These are phyloP conservation scores for Bimastos eiseni DNA, from an alignment of 2,888 invertebrate genomes.

Conservation along the genomic window DNA sequence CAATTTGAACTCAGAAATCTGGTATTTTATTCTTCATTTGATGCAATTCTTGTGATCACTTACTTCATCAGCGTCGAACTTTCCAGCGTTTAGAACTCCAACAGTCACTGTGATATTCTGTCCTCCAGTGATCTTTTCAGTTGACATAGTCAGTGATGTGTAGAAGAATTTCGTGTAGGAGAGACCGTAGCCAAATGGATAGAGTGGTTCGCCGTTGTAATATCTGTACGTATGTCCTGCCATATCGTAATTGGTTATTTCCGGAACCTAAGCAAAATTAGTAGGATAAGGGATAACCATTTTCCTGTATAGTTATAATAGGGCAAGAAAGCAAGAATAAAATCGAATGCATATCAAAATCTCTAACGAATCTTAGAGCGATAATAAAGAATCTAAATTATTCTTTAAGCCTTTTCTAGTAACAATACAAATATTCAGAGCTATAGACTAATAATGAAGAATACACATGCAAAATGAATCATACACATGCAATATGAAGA, in stretches of 20 bases:
- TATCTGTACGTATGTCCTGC: slow-evolving; percentile 56
- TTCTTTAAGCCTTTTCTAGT: no score
- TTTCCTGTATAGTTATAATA: no score
- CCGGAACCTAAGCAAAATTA: slow-evolving; percentile 42
- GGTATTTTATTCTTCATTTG: no score
- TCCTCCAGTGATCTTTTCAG: slow-evolving; percentile 42
- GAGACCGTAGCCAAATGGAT: slow-evolving; percentile 50
- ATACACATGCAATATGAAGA: no score
- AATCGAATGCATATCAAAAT: background rate
- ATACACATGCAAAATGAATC: no score
- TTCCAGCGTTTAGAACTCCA: slow-evolving; percentile 50
- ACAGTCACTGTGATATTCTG: slow-evolving; percentile 46
- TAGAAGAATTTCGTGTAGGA: slow-evolving; percentile 46
- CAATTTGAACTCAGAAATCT: no score
- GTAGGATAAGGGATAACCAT: no score
- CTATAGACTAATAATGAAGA: no score
- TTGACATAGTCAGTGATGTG: slow-evolving; percentile 31
- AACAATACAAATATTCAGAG: no score
- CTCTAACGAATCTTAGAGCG: no score
- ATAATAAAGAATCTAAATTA: no score
- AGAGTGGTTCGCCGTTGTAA: slow-evolving; percentile 49
- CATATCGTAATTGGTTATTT: slow-evolving; percentile 50
- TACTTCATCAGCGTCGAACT: slow-evolving; percentile 54
- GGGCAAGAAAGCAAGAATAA: background rate
- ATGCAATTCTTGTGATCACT: background rate